Conservation (phyloP, 2,113 vertebrate species). For the Ictalurus furcatus region DNA sequence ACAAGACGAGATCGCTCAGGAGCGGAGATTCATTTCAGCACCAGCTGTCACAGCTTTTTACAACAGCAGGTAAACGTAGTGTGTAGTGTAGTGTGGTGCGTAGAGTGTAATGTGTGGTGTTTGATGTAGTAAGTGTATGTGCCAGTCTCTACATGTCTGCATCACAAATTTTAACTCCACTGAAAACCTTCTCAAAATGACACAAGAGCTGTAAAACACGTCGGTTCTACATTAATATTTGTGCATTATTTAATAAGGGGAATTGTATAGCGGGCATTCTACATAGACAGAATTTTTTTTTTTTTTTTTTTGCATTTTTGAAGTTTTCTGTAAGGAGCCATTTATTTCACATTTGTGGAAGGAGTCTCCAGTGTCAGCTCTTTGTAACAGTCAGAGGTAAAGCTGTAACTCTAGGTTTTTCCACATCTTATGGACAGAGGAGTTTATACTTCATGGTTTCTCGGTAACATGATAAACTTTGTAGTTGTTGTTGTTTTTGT, state of each 20-base stretch:
- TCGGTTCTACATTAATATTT: not conserved
- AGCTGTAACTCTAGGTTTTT: not conserved
- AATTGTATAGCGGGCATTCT: not conserved
- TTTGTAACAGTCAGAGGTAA: not conserved
- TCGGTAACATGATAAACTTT: not conserved
- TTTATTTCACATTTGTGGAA: not conserved
- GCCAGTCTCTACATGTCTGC: not conserved
- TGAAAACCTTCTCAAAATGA: not conserved
- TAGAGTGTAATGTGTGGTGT: not conserved
- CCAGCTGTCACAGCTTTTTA: constrained; percentile 4
- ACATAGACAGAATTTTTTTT: not conserved
- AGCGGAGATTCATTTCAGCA: constrained; percentile 9
- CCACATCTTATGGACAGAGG: not conserved
- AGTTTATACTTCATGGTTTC: not conserved
- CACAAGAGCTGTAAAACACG: not conserved
- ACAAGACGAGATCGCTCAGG: not conserved
- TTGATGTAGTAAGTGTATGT: not conserved
- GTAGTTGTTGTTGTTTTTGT: not conserved
- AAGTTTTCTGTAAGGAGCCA: not conserved
- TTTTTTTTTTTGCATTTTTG: not conserved
- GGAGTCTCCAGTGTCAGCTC: not conserved
- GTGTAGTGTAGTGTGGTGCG: not conserved
- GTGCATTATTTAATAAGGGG: not conserved
- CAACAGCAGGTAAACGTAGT: constrained; percentile 15
- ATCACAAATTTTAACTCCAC: not conserved